These are phyloP conservation scores for Geothlypis trichas DNA, from an alignment of 2,113 vertebrate genomes.

Conservation along the genomic window DNA sequence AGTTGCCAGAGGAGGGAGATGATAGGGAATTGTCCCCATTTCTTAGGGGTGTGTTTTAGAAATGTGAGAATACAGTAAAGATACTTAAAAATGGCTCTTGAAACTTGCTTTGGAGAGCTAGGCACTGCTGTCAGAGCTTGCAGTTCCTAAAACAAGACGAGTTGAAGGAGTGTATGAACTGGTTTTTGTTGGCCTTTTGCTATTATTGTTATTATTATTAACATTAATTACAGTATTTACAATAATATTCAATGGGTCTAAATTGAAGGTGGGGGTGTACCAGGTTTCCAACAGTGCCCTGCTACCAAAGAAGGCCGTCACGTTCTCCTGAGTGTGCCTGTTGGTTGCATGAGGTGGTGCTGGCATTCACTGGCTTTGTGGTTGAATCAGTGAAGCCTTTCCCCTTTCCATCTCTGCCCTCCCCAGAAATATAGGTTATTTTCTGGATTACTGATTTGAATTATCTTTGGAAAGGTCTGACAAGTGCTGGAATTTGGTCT, in stretches of 20 bases:
- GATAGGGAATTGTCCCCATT: neutral
- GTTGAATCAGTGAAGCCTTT: neutral
- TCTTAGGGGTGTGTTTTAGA: neutral
- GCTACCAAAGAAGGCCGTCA: rapidly evolving
- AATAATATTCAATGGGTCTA: neutral
- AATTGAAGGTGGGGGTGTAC: neutral
- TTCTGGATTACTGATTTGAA: neutral
- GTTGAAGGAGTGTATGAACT: neutral
- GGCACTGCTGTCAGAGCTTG: neutral
- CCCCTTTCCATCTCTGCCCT: neutral
- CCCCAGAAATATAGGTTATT: neutral
- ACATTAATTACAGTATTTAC: neutral
- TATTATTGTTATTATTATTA: neutral
- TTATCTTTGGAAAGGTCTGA: neutral
- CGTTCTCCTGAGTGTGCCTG: neutral
- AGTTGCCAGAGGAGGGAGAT: neutral
- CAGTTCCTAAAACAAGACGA: neutral
- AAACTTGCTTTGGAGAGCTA: neutral
- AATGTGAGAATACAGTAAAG: neutral
- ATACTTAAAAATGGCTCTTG: neutral
- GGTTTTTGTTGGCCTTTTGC: neutral
- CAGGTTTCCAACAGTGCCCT: neutral
- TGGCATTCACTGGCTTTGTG: neutral
- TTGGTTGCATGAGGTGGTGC: neutral
- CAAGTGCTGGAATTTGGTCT: neutral